Evolutionary conservation across 2,797 vertebrate species (phyloP).

Genomic region (Buphagus erythrorhynchus): DNA sequence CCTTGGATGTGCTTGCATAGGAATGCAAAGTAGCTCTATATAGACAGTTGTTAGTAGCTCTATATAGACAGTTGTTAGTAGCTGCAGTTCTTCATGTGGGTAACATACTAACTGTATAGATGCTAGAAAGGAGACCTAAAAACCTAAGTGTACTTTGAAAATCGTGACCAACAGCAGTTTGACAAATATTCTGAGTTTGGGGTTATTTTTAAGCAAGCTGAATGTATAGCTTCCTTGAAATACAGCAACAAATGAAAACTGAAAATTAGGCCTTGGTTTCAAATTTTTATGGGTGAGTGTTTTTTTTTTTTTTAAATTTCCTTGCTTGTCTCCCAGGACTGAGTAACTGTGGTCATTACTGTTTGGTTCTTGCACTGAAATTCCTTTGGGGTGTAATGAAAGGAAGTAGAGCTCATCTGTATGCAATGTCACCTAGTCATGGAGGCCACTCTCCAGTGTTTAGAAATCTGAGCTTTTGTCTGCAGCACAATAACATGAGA

Average conservation of each 20-base stretch:
- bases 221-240: neutral
- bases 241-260: neutral
- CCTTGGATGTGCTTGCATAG: neutral
- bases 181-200: neutral
- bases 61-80: neutral
- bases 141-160: neutral
- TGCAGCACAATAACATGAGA: conserved; percentile 2
- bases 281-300: neutral
- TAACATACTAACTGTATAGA: neutral
- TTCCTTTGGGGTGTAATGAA: conserved; percentile 14
- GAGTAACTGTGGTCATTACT: neutral
- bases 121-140: neutral
- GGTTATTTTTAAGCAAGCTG: neutral
- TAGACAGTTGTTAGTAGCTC: neutral
- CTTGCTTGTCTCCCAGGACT: neutral
- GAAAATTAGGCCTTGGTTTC: neutral
- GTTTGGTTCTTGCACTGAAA: neutral
- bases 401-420: conserved; percentile 43
- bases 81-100: neutral
- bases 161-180: neutral
- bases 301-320: neutral
- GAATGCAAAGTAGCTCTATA: neutral
- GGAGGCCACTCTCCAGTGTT: neutral
- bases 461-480: conserved; percentile 28
- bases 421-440: neutral